Conservation (phyloP, 1,140 invertebrate species). For the Cydia strobilella region DNA sequence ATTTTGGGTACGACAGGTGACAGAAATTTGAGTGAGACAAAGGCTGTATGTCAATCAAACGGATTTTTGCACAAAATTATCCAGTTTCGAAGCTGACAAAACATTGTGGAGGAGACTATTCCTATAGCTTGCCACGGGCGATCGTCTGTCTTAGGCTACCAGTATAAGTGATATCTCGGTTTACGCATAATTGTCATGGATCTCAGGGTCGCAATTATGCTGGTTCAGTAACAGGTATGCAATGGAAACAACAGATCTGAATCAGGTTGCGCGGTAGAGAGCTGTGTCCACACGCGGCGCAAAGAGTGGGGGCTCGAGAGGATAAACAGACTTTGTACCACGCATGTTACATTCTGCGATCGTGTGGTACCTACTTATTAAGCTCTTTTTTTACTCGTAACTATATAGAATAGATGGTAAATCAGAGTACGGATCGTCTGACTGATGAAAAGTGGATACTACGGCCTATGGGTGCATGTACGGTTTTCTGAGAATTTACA, state of each 20-base stretch:
- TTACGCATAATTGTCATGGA: not conserved
- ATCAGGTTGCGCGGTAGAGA: constrained; percentile 37
- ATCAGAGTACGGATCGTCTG: not conserved
- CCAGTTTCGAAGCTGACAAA: not conserved
- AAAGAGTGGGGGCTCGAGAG: constrained; percentile 37
- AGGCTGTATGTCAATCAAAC: not conserved
- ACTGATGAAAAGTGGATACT: not conserved
- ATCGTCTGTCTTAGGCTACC: not conserved
- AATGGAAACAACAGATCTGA: constrained; percentile 24
- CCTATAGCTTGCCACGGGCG: not conserved
- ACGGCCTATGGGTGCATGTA: too few species aligned
- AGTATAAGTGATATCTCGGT: not conserved
- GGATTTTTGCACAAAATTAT: not conserved
- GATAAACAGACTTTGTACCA: constrained; percentile 36
- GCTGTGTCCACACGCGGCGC: constrained; percentile 36
- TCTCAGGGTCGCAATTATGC: not conserved
- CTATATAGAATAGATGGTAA: not conserved
- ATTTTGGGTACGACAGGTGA: too few species aligned
- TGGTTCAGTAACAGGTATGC: not conserved
- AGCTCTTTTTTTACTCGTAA: not conserved
- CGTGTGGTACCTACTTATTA: not conserved
- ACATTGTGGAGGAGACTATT: not conserved
- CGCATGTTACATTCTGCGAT: not conserved
- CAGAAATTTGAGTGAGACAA: too few species aligned
- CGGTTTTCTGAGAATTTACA: too few species aligned